Evolutionary conservation across 2,797 vertebrate species (phyloP).

Genomic region (Buphagus erythrorhynchus): DNA sequence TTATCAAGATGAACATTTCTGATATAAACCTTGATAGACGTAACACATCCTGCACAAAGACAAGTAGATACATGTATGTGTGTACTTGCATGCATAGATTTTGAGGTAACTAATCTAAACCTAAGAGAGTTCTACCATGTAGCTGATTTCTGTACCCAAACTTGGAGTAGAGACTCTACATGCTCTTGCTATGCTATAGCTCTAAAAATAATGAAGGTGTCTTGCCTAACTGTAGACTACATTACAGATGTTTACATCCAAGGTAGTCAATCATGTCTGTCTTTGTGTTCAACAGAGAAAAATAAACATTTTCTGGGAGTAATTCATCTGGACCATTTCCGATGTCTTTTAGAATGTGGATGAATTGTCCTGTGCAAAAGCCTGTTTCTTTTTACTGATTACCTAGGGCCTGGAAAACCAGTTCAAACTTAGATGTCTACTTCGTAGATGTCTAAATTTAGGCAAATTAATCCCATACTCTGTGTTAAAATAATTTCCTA

Average conservation of each 20-base stretch:
- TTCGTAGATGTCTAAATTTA: slow-evolving; percentile 18
- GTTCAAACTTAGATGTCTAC: neutral
- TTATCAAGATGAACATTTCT: neutral
- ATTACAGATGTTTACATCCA: neutral
- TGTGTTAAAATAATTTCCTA: slow-evolving; percentile 27
- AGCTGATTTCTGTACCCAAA: neutral
- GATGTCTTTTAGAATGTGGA: neutral
- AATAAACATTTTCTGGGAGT: neutral
- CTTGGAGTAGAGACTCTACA: neutral
- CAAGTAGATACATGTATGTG: neutral
- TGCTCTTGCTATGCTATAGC: neutral
- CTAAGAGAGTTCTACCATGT: neutral
- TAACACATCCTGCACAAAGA: neutral
- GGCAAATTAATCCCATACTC: slow-evolving; percentile 19
- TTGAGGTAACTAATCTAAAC: neutral
- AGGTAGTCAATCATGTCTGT: neutral
- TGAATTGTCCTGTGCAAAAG: neutral
- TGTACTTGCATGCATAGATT: neutral
- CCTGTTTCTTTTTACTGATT: slow-evolving; percentile 38
- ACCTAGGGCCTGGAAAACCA: slow-evolving; percentile 6
- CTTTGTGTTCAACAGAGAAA: neutral
- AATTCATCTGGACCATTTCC: neutral
- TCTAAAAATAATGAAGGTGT: neutral
- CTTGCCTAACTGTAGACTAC: neutral
- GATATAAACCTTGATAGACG: neutral